Percentiles rank a stretch among this genome's conserved stretches.
phyloP scores from a whole-genome alignment of 2,113 vertebrate species.

The Cryptotis parvus region DNA sequence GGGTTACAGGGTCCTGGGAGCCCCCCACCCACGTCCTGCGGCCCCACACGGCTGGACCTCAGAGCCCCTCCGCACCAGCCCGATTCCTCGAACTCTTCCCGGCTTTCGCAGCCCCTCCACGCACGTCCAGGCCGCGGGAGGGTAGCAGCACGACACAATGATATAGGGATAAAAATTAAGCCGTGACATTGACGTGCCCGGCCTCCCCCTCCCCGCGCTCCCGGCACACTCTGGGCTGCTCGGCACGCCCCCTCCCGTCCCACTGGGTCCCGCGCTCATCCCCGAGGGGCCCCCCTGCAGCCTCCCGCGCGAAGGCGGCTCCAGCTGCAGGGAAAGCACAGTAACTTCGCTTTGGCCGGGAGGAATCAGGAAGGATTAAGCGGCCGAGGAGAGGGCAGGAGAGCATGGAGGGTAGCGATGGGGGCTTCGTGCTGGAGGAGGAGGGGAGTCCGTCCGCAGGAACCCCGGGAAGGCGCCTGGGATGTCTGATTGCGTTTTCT shows the following conservation, averaged over 20 bases:
- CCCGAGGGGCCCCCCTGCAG: conserved; percentile 79
- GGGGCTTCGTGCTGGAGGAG: conserved; percentile 46
- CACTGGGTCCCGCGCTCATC: conserved; percentile 72
- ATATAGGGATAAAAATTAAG: conserved; percentile 74
- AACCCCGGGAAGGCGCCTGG: conserved; percentile 24
- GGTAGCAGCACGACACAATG: neutral
- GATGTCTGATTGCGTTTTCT: conserved; percentile 70
- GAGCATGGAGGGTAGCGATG: conserved; percentile 38
- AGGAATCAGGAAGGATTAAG: conserved; percentile 59
- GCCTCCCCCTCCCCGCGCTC: conserved; percentile 77
- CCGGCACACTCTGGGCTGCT: conserved; percentile 77
- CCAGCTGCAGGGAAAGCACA: conserved; percentile 63
- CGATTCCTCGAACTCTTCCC: neutral
- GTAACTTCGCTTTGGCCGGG: conserved; percentile 58
- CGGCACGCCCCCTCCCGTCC: conserved; percentile 80
- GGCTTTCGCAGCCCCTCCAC: neutral
- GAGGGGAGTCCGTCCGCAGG: conserved; percentile 30
- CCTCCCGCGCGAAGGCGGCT: conserved; percentile 58
- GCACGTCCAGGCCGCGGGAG: conserved; percentile 30
- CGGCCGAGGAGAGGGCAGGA: conserved; percentile 61
- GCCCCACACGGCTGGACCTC: conserved; percentile 44
- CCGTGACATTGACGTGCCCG: conserved; percentile 79
- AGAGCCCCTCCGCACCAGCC: neutral
- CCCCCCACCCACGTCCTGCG: conserved; percentile 71
- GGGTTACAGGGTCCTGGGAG: conserved; percentile 77